Base-by-base conservation (phyloP, 2,888 invertebrate genomes). In the Macroteleia sp. region DNA sequence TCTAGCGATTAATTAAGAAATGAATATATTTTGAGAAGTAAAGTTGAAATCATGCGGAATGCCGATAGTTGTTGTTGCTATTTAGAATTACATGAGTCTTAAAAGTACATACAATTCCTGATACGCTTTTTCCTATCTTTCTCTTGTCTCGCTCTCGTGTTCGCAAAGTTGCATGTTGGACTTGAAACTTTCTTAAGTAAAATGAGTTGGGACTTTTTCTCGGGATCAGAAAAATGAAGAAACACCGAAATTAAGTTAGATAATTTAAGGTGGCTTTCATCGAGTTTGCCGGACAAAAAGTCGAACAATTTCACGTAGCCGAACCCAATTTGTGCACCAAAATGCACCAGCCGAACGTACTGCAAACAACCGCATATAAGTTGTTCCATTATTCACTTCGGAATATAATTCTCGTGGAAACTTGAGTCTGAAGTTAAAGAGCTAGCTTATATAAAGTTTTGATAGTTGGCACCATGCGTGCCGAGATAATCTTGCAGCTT, bases 161-260 rank as follows among this genome's bases (percentile, higher is more conserved):
- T 44, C 30, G 46, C 39, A 59, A 70, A 70, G 54, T 54, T 52
- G 34, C 64, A 42, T 56, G 54, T 71, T 12, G 62, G 41, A 62
- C 56, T 73, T 50, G n/a, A 62, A 71, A 54, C 19, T 62, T 71
- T 34, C 32, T 34, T 61, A 70, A 57, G 57, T 54, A 50, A 73
- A 73, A 64, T 57, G 64, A 73, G 56, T 48, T 44, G 22, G 28
- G 32, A 62, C 71, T 20, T 62, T 61, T 28, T 48, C 28, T 42
- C 28, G 14, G 44, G 44, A 39, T 57, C 6, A 32, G 14, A 59
- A 62, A 71, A 70, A 70, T 70, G 61, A 52, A 44, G 36, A 28
- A 61, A 61, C 62, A 22, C 39, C 25, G 50, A 56, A 71, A 71
- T 71, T 36, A 39, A 71, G 62, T 71, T 71, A 56, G 36, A 62